phyloP scores from a whole-genome alignment of 2,888 invertebrate genomes.

The Chaetogeoica ovagalla region DNA sequence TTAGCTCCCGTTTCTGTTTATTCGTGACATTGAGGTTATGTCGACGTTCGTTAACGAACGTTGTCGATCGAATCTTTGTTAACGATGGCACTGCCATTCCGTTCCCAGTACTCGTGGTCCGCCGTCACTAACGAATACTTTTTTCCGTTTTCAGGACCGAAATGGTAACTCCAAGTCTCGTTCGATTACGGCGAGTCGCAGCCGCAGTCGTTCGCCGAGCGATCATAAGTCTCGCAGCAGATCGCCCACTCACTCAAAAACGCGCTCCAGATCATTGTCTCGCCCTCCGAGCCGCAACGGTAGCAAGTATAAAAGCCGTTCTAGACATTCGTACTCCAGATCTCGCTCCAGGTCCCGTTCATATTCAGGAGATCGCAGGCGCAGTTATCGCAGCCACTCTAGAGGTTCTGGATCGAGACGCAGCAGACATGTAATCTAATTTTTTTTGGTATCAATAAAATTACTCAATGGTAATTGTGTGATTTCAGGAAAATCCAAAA shows the following conservation, averaged over 20 bases:
- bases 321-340: slow-evolving; percentile 43
- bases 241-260: slow-evolving; percentile 43
- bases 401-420: slow-evolving; percentile 49
- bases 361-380: slow-evolving; percentile 46
- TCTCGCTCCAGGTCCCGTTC: slow-evolving; percentile 53
- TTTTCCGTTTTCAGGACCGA: slow-evolving; percentile 3
- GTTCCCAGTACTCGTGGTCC: too few relatives aligned
- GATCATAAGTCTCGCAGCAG: slow-evolving; percentile 45
- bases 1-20: not conserved
- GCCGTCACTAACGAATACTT: not conserved
- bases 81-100: too few relatives aligned
- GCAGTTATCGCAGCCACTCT: slow-evolving; percentile 52
- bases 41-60: not conserved
- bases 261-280: slow-evolving; percentile 45
- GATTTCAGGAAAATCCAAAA: slow-evolving; percentile 72
- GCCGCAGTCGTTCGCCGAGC: slow-evolving; percentile 41
- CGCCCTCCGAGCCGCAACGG: slow-evolving; percentile 43
- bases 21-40: slow-evolving; percentile 41
- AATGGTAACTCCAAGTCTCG: slow-evolving; percentile 44
- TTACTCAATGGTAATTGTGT: not conserved
- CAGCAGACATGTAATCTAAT: slow-evolving; percentile 45
- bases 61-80: not conserved
- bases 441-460: not conserved
- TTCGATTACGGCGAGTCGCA: slow-evolving; percentile 30
- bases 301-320: slow-evolving; percentile 48